Base-by-base conservation (phyloP, 1,140 invertebrate genomes). In the Cydia strobilella region DNA sequence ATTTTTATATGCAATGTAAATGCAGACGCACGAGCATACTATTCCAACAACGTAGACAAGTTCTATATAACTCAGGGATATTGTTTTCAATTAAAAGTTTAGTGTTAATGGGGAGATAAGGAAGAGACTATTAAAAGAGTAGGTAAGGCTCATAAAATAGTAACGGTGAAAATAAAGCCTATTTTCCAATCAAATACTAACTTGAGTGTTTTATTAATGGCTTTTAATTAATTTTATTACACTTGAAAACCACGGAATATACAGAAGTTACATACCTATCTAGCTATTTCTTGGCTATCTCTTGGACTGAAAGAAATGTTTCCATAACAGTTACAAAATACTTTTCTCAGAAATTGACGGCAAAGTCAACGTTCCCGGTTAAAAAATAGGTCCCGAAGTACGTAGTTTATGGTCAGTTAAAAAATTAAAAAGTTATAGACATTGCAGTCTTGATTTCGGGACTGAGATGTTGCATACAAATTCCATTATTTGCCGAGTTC, bases 131-230 rank as follows among this genome's bases (percentile, higher is more conserved):
- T 54, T 54, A 54, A 54, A 54, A 54, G 54, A 59, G 20, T 59
- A 45, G 42, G 42, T 12, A 59, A 59, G 54, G 2, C 18, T 23
- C 54, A 59, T 59, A 59, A 59, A 59, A 59, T 12, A 23, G 54
- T 59, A 59, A 59, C 54, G 20, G 18, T 59, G 54, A 20, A 23
- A 59, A 59, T 59, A 59, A 23, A 23, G 54, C 20, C 20, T 23
- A 59, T 59, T 59, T 59, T 23, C 54, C 20, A 59, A 59, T 59
- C 20, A 59, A 12, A 20, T 10, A 59, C 51, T 18, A 54, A 18
- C 54, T 59, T 59, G 18, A 59, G 54, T 59, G 54, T 59, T 59
- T 20, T 59, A 59, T 20, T 59, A 59, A 59, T 59, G 20, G 54
- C 54, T 59, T 59, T 59, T 12, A 59, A 59, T 59, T 59, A 23